Evolutionary conservation across 23 tunicate genomes (phyloP).

Genomic region (Diplosoma virens): DNA sequence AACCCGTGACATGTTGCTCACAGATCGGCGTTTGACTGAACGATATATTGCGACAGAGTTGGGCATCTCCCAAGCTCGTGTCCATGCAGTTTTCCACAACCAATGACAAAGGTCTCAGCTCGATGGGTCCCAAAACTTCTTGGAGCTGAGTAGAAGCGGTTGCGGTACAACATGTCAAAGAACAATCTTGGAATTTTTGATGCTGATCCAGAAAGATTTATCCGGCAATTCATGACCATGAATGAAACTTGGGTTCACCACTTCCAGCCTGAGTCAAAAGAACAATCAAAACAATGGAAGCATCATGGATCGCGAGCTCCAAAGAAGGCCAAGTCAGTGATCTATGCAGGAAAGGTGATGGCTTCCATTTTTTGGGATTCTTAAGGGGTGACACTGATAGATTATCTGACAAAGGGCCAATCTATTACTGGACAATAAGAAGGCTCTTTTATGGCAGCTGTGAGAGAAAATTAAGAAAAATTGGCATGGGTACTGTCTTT

Average conservation of each 20-base stretch:
- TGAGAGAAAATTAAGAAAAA: neutral
- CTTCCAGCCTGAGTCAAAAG: neutral
- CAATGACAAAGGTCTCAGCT: conserved; percentile 8
- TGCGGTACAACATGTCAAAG: neutral
- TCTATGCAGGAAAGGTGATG: neutral
- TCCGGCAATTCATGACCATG: neutral
- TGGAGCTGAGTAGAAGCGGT: neutral
- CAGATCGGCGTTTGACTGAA: too few species aligned
- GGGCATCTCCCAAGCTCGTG: too few species aligned
- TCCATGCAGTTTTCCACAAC: too few species aligned
- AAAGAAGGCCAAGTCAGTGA: conserved; percentile 12
- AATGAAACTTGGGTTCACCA: neutral
- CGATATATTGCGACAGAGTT: too few species aligned
- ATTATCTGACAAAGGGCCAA: neutral
- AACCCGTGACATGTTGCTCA: too few species aligned
- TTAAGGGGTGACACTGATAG: neutral
- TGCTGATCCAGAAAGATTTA: conserved; percentile 7
- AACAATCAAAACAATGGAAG: conserved; percentile 3
- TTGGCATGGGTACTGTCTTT: neutral
- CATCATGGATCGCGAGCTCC: neutral
- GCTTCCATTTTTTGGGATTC: neutral
- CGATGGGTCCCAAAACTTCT: conserved; percentile 14
- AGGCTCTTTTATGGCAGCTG: neutral
- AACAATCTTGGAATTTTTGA: neutral
- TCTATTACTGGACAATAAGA: neutral